Percentiles rank a stretch among this genome's conserved stretches.
Conservation (phyloP, 2,888 invertebrate species). For the Plemyria rubiginata region DNA sequence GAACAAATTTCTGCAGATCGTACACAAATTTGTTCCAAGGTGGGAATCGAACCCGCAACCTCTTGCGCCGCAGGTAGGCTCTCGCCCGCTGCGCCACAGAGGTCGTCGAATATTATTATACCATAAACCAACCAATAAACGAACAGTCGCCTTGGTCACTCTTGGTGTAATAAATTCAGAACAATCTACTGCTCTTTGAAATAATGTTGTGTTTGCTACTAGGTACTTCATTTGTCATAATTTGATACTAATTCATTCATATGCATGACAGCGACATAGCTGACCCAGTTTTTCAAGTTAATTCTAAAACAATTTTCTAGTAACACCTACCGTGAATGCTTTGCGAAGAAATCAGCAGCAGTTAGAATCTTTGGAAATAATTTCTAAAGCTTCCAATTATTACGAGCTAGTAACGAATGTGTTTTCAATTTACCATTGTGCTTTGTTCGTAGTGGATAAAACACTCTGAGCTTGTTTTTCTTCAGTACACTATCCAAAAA, state of each 20-base stretch:
- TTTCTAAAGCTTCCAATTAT: neutral
- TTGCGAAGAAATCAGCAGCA: neutral
- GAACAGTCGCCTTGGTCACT: neutral
- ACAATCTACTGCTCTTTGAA: neutral
- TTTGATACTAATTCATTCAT: too few species aligned
- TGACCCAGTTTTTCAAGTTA: neutral
- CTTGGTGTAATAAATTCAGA: neutral
- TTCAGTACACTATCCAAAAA: too few species aligned
- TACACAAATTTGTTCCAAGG: too few species aligned
- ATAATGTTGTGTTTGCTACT: neutral
- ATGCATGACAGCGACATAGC: too few species aligned
- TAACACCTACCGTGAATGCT: neutral
- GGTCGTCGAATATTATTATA: slow-evolving; percentile 18
- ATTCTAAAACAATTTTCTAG: slow-evolving; percentile 1
- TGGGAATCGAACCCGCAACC: too few species aligned
- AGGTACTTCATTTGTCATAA: too few species aligned
- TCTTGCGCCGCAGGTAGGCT: too few species aligned
- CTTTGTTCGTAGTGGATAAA: too few species aligned
- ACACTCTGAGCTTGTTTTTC: too few species aligned
- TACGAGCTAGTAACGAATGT: neutral
- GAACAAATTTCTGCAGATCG: too few species aligned
- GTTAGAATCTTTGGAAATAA: neutral
- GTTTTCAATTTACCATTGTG: too few species aligned
- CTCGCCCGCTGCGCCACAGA: too few species aligned
- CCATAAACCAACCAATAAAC: neutral